Conservation (phyloP, 2,113 vertebrate species). For the Eclectus roratus region DNA sequence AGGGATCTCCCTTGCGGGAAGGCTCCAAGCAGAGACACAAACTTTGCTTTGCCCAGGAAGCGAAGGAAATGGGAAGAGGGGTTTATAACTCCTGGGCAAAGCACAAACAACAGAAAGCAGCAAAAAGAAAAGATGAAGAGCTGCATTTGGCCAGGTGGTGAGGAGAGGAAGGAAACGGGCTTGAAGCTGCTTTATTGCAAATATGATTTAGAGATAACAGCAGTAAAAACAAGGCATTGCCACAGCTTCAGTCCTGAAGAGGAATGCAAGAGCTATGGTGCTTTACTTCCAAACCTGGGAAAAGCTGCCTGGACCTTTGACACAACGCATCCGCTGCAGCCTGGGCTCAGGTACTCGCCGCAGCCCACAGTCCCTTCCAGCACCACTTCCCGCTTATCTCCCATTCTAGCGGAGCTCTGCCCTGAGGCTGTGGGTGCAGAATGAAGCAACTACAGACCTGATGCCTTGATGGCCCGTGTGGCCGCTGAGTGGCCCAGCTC, state of each 20-base stretch:
- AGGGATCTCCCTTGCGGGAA: background rate
- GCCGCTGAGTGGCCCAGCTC: slow-evolving; percentile 93
- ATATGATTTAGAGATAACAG: background rate
- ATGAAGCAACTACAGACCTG: slow-evolving; percentile 75
- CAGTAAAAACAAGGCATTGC: background rate
- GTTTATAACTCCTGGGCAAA: background rate
- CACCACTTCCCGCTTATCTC: background rate
- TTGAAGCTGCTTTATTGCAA: background rate
- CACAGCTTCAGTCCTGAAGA: fast-evolving
- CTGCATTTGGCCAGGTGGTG: background rate
- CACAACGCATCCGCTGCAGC: fast-evolving
- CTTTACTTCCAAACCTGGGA: background rate
- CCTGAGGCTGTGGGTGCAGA: background rate
- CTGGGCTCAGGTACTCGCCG: background rate
- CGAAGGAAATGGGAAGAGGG: background rate
- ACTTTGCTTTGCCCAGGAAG: background rate
- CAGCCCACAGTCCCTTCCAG: background rate
- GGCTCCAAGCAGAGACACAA: background rate
- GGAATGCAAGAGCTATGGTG: background rate
- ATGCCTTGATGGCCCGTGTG: slow-evolving; percentile 91
- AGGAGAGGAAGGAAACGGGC: background rate
- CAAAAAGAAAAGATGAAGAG: background rate
- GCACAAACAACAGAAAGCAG: background rate
- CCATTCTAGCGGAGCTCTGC: background rate
- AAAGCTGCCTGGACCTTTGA: background rate